A percentile compares a stretch with the other conserved stretches of the same genome.
Evolutionary conservation across 2,113 vertebrate genomes (phyloP).

Genomic region (Gnathonemus longibarbis): DNA sequence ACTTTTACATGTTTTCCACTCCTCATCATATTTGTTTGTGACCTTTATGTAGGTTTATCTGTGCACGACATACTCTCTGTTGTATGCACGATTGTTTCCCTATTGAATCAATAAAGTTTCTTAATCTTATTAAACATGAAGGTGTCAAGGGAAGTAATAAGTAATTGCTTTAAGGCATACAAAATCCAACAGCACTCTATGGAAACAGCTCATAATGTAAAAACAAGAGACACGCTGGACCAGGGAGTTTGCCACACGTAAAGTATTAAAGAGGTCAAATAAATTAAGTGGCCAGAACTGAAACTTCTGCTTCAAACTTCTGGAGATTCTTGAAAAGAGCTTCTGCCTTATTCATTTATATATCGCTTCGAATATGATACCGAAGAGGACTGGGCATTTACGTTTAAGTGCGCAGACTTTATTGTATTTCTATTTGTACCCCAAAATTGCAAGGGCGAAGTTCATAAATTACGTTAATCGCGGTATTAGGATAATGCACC

Average conservation of each 20-base stretch:
- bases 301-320: background rate
- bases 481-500: background rate
- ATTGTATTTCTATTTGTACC: background rate
- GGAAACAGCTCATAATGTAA: background rate
- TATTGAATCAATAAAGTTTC: background rate
- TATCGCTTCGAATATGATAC: background rate
- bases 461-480: background rate
- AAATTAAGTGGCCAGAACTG: background rate
- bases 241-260: background rate
- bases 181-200: background rate
- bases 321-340: background rate
- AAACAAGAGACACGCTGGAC: background rate
- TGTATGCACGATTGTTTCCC: background rate
- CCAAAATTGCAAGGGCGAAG: background rate
- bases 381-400: background rate
- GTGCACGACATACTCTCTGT: background rate
- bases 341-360: background rate
- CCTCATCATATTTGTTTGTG: background rate
- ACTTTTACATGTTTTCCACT: background rate
- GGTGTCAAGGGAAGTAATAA: background rate
- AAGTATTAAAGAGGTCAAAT: background rate
- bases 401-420: background rate
- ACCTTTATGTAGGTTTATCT: background rate
- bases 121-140: background rate
- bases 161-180: background rate